Evolutionary conservation across 2,888 invertebrate genomes (phyloP), one percentile per base, ranked within the genome.

Genomic region (Mimachlamys varia): DNA sequence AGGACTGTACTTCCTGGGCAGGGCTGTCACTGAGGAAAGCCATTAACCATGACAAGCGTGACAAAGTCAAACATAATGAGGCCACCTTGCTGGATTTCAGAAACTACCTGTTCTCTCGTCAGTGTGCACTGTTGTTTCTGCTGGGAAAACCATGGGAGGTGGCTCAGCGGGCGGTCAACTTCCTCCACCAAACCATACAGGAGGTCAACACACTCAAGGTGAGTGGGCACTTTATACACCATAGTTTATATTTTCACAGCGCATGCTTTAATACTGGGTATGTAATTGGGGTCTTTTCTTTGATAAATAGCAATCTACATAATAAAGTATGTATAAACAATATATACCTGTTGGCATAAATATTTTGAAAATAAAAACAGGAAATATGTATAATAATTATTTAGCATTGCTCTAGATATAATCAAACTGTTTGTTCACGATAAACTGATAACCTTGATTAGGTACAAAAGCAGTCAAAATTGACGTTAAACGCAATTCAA

Each of bases 51-150:
- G 95, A 95, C 38, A 95, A 96, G 88, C 94, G 97, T 5, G 94
- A 96, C 89, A 93, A 95, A 89, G 96, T 97, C 88, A 94, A 95
- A 62, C 93, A 95, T 97, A 97, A 97, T 92, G 96, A 97, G 94
- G 98, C 98, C 3, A 98, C 98, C 0, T 97, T 99, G 91, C 97
- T 99, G 95, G 99, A 99, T 97, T 98, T 99, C 95, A 97, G 99
- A 93, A 98, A 99, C 96, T 99, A 99, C 97, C 97, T 99, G 93
- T 99, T 98, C 96, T 98, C 98, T 94, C 98, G 99, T 92, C 99
- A 99, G 97, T 98, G 98, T 97, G 98, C 98, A 96, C 98, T 99
- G 97, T 97, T 97, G 62, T 94, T 97, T 58, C 92, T 96, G 89
- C 94, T 97, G 92, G 95, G 95, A 94, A 98, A 98, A 97, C 98